Evolutionary conservation across 2,113 vertebrate genomes (phyloP), one percentile per base, ranked within the genome.

Genomic region (Amblyopsis rosae): DNA sequence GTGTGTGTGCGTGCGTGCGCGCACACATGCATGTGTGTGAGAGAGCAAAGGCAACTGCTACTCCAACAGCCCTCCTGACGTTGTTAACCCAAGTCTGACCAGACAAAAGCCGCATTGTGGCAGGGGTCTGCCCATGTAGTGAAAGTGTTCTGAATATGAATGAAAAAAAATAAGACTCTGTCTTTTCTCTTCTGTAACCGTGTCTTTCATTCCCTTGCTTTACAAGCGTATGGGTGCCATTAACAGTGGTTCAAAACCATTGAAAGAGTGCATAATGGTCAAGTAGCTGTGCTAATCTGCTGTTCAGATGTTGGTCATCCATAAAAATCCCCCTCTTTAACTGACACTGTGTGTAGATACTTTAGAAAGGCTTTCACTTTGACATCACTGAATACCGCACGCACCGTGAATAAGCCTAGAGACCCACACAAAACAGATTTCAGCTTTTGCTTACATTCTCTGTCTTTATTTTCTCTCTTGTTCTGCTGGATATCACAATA

Each of bases 41-140:
- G 50, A n/a, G 12, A 13, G 50, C 0, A 11, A 13, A n/a, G n/a
- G 12, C 6, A 13, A 64, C 35, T 41, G 35, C 35, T 41, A 53
- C 72, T 63, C 73, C 72, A 70, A 76, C 75, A 72, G 64, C 60
- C 60, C 60, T 53, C 69, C 77, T 73, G 61, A 59, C 69, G 80
- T 62, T 60, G 68, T 87, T 86, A 85, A 85, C 83, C 79, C 62
- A 62, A 73, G 72, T 64, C 65, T 76, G 51, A 50, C 61, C 59
- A 53, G 54, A 90, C 87, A 90, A 89, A 86, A 85, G 85, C 72
- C 61, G 67, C 85, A 84, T 88, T 88, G 85, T 86, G 76, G 77
- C 56, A 69, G 60, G 47, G 77, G 48, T 72, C 81, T 63, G 69
- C 62, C 26, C 67, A 60, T 70, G 77, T 57, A 45, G 45, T 87